Base-by-base conservation (phyloP, 1,140 invertebrate species). In the Dendrolimus kikuchii region DNA sequence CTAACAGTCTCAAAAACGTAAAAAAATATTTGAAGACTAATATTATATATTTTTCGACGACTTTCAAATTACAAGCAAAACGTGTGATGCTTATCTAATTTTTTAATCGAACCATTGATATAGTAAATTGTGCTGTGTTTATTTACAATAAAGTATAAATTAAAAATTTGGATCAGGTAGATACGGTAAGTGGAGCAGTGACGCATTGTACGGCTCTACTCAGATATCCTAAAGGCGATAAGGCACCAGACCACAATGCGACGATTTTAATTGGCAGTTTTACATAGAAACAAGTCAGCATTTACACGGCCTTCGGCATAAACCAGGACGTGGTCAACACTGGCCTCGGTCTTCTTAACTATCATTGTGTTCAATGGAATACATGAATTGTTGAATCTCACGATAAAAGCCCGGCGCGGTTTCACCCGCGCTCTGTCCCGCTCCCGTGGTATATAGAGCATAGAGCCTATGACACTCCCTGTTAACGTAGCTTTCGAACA, bases 81-180 rank as follows among this genome's bases (percentile, higher is more conserved):
- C 63, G 61, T 55, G 49, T 53, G 61, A 59, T 60, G 59, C 72
- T 79, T 23, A 23, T 23, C 23, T 23, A 23, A 23, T 79, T 76
- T 73, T 74, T 43, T 48, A 50, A 63, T 53, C 60, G 62, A 77
- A 74, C 74, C 58, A 66, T 56, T 64, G 65, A 71, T 68, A 62
- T 71, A 71, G 74, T 74, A 67, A 79, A 79, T 77, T 79, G 71
- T 64, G 61, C 73, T 71, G 64, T 69, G 66, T 73, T 65, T 77
- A 74, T 71, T 73, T 74, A 69, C 61, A 53, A 55, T 67, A 73
- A 75, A 77, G 77, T 71, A 74, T 81, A 70, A 75, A 70, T 56
- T 53, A 38, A 44, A 53, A 52, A 42, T 59, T 46, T 40, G 39
- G 52, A 59, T 59, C 37, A 52, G 46, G 40, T 39, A 48, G 57